A percentile compares a stretch with the other conserved stretches of the same genome.
These are phyloP conservation scores for Thecocarcelia acutangulata DNA, from an alignment of 2,888 invertebrate genomes.

Conservation along the genomic window DNA sequence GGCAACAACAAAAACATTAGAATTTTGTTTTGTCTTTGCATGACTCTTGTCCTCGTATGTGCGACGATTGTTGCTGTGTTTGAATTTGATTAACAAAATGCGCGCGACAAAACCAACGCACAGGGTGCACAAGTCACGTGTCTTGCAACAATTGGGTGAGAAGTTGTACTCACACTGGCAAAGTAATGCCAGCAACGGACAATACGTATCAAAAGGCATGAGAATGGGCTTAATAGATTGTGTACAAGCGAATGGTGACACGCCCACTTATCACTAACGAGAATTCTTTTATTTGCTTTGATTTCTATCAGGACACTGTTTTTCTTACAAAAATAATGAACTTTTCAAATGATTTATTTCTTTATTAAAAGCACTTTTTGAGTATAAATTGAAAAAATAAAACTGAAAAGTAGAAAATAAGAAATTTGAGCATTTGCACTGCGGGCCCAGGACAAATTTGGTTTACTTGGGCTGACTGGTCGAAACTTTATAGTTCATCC, in stretches of 20 bases:
- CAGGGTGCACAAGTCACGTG: conserved; percentile 67
- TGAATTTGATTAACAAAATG: conserved; percentile 62
- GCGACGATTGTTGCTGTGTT: conserved; percentile 23
- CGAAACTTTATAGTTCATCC: no score
- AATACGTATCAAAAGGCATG: conserved; percentile 46
- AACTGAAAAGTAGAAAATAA: no score
- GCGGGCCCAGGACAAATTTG: no score
- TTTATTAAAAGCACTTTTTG: no score
- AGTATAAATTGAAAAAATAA: no score
- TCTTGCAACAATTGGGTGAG: conserved; percentile 37
- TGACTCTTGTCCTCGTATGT: neutral
- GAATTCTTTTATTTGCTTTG: conserved; percentile 3
- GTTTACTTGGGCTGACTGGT: no score
- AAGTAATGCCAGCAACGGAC: conserved; percentile 50
- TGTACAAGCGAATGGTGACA: conserved; percentile 52
- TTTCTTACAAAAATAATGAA: no score
- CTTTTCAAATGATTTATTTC: no score
- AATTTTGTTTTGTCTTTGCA: neutral
- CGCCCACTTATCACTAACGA: conserved; percentile 68
- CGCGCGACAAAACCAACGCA: conserved; percentile 65
- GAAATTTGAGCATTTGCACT: no score
- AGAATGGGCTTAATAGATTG: conserved; percentile 31
- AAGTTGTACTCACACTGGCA: neutral
- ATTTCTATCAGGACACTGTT: conserved; percentile 15
- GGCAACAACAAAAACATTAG: conserved; percentile 40